Percentiles rank a stretch among this genome's conserved stretches.
Evolutionary conservation across 2,113 vertebrate genomes (phyloP).

Genomic region (Lepisosteus oculatus): DNA sequence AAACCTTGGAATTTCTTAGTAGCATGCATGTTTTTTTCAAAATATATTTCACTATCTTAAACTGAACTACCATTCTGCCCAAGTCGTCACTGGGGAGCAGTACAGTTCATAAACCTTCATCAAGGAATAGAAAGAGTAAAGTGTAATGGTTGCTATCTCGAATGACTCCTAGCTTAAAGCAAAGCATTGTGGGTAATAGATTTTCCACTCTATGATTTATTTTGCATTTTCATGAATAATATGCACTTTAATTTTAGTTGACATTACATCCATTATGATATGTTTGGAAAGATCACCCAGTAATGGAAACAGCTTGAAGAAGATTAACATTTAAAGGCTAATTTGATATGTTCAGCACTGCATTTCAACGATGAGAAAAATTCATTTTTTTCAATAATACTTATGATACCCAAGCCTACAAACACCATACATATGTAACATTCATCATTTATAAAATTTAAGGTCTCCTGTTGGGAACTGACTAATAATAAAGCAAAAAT

Average conservation of each 20-base stretch:
- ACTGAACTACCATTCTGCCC: slow-evolving; percentile 14
- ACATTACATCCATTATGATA: slow-evolving; percentile 30
- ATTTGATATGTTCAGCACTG: slow-evolving; percentile 3
- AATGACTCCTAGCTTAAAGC: neutral
- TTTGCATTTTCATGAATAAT: slow-evolving; percentile 24
- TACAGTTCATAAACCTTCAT: neutral
- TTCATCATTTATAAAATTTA: slow-evolving; percentile 18
- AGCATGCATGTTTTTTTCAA: slow-evolving; percentile 18
- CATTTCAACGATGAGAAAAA: neutral
- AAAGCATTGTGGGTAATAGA: slow-evolving; percentile 11
- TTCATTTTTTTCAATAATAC: neutral
- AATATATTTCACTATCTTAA: slow-evolving; percentile 8
- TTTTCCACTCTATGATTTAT: slow-evolving; percentile 16
- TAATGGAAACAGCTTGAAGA: neutral
- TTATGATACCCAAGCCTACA: neutral
- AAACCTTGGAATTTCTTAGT: slow-evolving; percentile 8
- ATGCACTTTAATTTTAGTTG: slow-evolving; percentile 25
- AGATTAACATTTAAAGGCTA: slow-evolving; percentile 20
- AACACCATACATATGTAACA: neutral
- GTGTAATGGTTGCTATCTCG: neutral
- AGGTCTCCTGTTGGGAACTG: neutral
- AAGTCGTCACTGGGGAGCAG: slow-evolving; percentile 12
- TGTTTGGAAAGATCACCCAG: slow-evolving; percentile 12
- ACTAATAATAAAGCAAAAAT: slow-evolving; percentile 16
- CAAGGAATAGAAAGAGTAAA: neutral